Percentiles rank a stretch among this genome's conserved stretches.
phyloP scores from a whole-genome alignment of 2,113 vertebrate genomes.

The Tragelaphus imberbis region DNA sequence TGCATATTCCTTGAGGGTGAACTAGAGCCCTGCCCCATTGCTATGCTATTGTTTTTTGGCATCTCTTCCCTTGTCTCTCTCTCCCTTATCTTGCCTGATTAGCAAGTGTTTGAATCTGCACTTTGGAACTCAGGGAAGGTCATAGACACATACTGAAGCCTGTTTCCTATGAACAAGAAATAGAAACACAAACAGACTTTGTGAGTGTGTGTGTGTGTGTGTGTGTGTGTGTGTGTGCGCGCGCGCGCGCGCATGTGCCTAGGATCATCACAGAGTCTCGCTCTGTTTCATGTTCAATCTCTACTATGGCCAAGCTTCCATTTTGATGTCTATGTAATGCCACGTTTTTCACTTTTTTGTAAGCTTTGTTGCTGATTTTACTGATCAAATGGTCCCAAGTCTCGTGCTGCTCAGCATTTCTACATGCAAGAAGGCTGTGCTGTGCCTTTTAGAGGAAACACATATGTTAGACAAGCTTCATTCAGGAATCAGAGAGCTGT shows the following conservation, averaged over 20 bases:
- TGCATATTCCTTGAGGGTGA: not conserved
- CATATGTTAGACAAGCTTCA: not conserved
- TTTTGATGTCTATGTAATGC: not conserved
- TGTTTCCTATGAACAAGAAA: not conserved
- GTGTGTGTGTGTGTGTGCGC: not conserved
- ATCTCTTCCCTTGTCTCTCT: not conserved
- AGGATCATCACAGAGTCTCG: too few species aligned
- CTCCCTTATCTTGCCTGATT: not conserved
- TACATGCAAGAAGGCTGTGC: not conserved
- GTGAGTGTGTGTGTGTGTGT: not conserved
- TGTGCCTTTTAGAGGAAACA: not conserved
- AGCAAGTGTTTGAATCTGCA: not conserved
- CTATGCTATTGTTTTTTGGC: not conserved
- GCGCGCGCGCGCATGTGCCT: rapidly evolving
- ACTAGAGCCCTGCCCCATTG: not conserved
- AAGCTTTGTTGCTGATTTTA: not conserved
- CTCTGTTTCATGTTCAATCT: not conserved
- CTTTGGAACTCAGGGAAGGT: not conserved
- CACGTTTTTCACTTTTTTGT: not conserved
- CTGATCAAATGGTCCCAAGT: not conserved
- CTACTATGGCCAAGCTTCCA: not conserved
- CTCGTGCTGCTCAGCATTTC: not conserved
- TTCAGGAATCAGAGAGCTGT: not conserved
- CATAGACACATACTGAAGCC: not conserved
- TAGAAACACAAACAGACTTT: not conserved